Percentiles rank a stretch among this genome's conserved stretches.
Conservation (phyloP, 2,888 invertebrate species). For the Dryobota labecula region DNA sequence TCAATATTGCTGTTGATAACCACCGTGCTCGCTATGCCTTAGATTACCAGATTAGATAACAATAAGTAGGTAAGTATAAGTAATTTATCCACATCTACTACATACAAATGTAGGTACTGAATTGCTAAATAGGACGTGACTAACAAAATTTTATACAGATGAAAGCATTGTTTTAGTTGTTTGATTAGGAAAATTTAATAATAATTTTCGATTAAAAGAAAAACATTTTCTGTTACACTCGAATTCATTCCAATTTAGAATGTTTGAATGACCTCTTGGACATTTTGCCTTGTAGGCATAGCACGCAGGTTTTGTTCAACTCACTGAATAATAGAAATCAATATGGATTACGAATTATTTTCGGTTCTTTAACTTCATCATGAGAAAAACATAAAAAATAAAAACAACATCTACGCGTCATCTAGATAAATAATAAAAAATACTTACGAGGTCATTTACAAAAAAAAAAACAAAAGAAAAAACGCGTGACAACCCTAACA, state of each 20-base stretch:
- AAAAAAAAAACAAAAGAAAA: background rate
- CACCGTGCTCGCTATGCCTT: background rate
- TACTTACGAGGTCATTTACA: background rate
- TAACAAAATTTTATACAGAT: background rate
- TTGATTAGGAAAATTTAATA: background rate
- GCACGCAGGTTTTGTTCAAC: too few relatives aligned
- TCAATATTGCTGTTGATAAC: conserved; percentile 31
- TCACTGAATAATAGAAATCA: too few relatives aligned
- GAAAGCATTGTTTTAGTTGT: conserved; percentile 6
- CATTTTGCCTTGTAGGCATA: too few relatives aligned
- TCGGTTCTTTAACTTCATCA: background rate
- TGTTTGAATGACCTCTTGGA: too few relatives aligned
- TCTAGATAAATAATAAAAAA: background rate
- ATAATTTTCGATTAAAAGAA: background rate
- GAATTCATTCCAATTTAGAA: too few relatives aligned
- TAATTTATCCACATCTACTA: background rate
- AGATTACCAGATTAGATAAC: conserved; percentile 5
- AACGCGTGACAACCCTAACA: conserved; percentile 75
- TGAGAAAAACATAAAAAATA: background rate
- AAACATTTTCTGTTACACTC: background rate
- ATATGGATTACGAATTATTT: too few relatives aligned
- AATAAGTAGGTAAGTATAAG: background rate
- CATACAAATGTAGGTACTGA: conserved; percentile 6
- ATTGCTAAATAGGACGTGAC: conserved; percentile 19
- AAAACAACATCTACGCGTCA: background rate